These are phyloP conservation scores for Ctenoplectra terminalis DNA, from an alignment of 1,140 invertebrate species.

Conservation along the genomic window DNA sequence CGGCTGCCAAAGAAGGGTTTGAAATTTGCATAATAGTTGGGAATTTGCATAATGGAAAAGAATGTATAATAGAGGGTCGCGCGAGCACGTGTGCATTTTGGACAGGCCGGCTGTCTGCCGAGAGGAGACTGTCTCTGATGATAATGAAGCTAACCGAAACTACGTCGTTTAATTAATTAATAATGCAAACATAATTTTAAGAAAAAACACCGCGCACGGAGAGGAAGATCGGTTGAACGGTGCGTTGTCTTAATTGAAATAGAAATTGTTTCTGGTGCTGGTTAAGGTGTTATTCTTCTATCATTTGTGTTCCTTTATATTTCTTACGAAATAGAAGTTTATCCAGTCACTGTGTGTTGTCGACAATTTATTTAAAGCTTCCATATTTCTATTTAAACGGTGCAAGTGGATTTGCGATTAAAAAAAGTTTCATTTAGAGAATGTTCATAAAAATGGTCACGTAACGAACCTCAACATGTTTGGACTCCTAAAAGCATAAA, in stretches of 20 bases:
- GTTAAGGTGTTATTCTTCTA: no score
- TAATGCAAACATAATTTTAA: neutral
- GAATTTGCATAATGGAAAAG: conserved; percentile 71
- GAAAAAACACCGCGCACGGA: neutral
- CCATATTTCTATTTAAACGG: no score
- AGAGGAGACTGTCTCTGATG: conserved; percentile 45
- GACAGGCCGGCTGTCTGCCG: conserved; percentile 13
- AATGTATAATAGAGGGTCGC: conserved; percentile 64
- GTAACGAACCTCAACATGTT: no score
- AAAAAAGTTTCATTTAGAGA: no score
- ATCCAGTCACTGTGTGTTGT: no score
- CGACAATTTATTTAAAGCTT: no score
- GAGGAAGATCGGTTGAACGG: neutral
- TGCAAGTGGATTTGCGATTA: no score
- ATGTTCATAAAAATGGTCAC: no score
- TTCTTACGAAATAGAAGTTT: no score
- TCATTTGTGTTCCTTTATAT: neutral
- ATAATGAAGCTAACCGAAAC: conserved; percentile 60
- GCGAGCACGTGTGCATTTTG: conserved; percentile 62
- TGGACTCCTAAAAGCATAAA: no score
- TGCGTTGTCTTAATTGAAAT: conserved; percentile 1
- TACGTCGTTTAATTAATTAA: conserved; percentile 45
- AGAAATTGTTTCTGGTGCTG: neutral
- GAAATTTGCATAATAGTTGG: conserved; percentile 65
- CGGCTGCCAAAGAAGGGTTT: conserved; percentile 54